Evolutionary conservation across 2,113 vertebrate species (phyloP).

Genomic region (Carettochelys insculpta): DNA sequence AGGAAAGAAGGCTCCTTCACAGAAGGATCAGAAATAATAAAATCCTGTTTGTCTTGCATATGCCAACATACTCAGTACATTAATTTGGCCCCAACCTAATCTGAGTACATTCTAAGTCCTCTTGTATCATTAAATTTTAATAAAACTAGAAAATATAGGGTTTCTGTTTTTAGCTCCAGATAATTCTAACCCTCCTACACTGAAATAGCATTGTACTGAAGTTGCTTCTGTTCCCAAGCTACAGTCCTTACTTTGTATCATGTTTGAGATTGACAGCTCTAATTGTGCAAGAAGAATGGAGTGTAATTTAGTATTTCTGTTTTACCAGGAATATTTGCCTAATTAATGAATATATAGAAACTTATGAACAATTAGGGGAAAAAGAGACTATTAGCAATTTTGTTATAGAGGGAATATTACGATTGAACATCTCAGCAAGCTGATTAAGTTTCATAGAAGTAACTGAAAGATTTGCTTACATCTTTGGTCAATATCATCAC

Average conservation of each 20-base stretch:
- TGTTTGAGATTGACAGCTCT: neutral
- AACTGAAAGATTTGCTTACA: neutral
- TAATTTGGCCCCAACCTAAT: neutral
- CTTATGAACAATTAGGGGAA: neutral
- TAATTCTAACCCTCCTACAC: constrained; percentile 50
- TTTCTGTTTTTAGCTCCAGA: constrained; percentile 6
- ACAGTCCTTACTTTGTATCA: neutral
- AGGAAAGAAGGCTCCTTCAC: neutral
- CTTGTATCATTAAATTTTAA: constrained; percentile 15
- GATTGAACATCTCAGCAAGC: neutral
- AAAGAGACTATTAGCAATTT: neutral
- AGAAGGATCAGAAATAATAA: neutral
- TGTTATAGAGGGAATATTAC: neutral
- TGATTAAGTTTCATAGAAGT: neutral
- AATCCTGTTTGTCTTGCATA: neutral
- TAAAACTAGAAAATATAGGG: neutral
- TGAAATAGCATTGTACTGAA: neutral
- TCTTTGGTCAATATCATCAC: neutral
- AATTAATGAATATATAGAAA: neutral
- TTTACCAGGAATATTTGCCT: neutral
- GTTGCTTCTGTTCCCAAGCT: neutral
- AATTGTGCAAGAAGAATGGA: neutral
- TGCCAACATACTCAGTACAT: neutral
- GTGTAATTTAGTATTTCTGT: neutral
- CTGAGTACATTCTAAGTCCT: neutral